Base-by-base conservation (phyloP, 2,113 vertebrate genomes). In the Abramis brama region DNA sequence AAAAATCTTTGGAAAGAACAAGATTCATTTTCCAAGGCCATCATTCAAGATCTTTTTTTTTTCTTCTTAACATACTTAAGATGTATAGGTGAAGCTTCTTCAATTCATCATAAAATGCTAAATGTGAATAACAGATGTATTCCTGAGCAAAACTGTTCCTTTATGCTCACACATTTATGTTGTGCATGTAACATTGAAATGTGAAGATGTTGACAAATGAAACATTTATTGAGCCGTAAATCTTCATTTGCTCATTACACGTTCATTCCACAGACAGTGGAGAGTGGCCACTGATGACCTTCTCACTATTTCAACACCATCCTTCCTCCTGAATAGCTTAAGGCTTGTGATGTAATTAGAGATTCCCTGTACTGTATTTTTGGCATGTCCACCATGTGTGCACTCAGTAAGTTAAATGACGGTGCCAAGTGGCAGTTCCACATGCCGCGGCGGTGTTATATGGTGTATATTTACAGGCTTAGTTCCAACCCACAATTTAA, bases 301-400 rank as follows among this genome's bases (percentile, higher is more conserved):
- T 84, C 82, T 64, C 47, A 81, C 76, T 27, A 86, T 88, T 81
- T 84, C 84, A 73, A 83, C 71, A 84, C 59, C 76, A 12, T 82
- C 50, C 10, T 12, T 64, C 70, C 78, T 86, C 25, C 74, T 52
- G 43, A 79, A 64, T 70, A 33, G 13, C 12, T 77, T 76, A 57
- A 25, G 33, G 27, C 84, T 25, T 74, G 55, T 19, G 27, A 84
- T 47, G 85, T 80, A 88, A 86, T 19, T 39, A 9, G 68, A 88
- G 68, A 86, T 2, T 10, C 45, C 17, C 19, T 47, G n/a, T 8
- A 5, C 10, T 11, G 6, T 88, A 88, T 86, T 86, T 88, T 88
- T 83, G 84, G 74, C 55, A 60, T 70, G 77, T n/a, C 19, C 60
- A 33, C 33, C 10, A 52, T 84, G 27, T 73, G 43, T 55, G 57